Percentiles rank a stretch among this genome's conserved stretches.
phyloP scores from a whole-genome alignment of 2,888 invertebrate species.

The Phasia obesa region DNA sequence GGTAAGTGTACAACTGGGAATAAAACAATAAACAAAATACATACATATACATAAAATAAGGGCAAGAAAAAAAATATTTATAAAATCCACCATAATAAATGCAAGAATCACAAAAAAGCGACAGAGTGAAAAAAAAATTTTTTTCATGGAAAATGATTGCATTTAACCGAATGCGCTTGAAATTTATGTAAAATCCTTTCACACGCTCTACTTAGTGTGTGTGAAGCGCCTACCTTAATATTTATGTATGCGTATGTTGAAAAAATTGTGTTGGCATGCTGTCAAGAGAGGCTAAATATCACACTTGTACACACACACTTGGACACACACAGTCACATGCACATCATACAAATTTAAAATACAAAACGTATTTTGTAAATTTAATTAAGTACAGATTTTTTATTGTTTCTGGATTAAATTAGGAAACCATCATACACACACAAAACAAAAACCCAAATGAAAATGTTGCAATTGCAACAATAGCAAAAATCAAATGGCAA shows the following conservation, averaged over 20 bases:
- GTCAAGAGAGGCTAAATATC: conserved; percentile 43
- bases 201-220: not conserved
- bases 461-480: not conserved
- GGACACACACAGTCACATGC: not conserved
- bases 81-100: conserved; percentile 45
- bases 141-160: conserved; percentile 60
- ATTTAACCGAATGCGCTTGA: conserved; percentile 48
- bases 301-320: not conserved
- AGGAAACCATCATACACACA: conserved; percentile 10
- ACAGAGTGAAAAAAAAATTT: conserved; percentile 53
- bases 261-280: conserved; percentile 57
- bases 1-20: conserved; percentile 83
- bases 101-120: conserved; percentile 52
- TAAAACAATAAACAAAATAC: conserved; percentile 39
- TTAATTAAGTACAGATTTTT: conserved; percentile 53
- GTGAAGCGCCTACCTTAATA: not conserved
- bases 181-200: conserved; percentile 50
- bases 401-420: conserved; percentile 49
- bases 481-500: conserved; percentile 1
- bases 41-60: conserved; percentile 9
- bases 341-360: not conserved
- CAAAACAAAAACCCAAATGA: conserved; percentile 13
- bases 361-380: conserved; percentile 57
- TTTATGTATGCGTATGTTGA: conserved; percentile 38
- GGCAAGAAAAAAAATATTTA: not conserved